Percentiles rank a stretch among this genome's conserved stretches.
Conservation (phyloP, 2,113 vertebrate genomes). For the Chaetodon trifascialis region DNA sequence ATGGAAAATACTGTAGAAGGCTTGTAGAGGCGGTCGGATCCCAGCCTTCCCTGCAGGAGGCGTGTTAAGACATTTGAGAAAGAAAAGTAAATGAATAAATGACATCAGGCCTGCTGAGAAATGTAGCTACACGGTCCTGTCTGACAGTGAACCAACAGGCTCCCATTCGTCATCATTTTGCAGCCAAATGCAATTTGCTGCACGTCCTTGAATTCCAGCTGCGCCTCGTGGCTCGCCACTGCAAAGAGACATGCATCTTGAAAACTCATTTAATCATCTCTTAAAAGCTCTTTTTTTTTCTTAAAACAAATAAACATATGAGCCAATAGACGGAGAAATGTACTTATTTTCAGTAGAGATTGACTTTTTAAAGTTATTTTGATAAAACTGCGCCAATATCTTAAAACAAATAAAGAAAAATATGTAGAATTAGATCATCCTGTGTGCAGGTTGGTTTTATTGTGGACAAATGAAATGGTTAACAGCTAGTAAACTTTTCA, state of each 20-base stretch:
- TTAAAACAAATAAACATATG: not conserved
- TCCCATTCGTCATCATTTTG: conserved; percentile 42
- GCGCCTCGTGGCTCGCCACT: conserved; percentile 31
- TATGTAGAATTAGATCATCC: not conserved
- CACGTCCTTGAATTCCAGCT: conserved; percentile 61
- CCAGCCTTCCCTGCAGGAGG: conserved; percentile 18
- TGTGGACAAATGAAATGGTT: not conserved
- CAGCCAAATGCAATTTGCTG: conserved; percentile 52
- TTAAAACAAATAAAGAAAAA: not conserved
- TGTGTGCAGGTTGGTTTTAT: not conserved
- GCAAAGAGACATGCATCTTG: conserved; percentile 8
- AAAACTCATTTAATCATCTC: not conserved
- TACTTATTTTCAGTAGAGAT: not conserved
- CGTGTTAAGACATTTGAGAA: conserved; percentile 26
- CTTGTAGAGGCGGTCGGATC: conserved; percentile 8
- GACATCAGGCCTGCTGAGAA: conserved; percentile 18
- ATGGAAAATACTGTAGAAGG: conserved; percentile 13
- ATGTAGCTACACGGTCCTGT: not conserved
- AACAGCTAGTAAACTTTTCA: not conserved
- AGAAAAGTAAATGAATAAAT: not conserved
- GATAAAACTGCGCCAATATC: not conserved
- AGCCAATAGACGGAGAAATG: not conserved
- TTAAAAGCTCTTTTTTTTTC: not conserved
- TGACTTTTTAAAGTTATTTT: not conserved
- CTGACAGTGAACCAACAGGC: conserved; percentile 27